These are phyloP conservation scores for Coracias cyanogaster DNA, from an alignment of 2,797 vertebrate species.

Conservation along the genomic window DNA sequence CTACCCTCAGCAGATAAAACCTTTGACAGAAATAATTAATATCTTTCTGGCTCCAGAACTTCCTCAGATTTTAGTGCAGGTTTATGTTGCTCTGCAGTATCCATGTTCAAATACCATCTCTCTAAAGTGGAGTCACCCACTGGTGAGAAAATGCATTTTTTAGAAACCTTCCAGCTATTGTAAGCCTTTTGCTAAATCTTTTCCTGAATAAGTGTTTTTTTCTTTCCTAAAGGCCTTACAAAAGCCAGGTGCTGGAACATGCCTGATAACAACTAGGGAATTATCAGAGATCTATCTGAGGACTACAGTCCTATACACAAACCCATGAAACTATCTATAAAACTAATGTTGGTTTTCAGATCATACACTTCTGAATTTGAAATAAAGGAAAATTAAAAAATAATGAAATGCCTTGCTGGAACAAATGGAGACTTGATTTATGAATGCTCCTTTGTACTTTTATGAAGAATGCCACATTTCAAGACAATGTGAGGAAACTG, in stretches of 20 bases:
- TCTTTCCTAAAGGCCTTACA: neutral
- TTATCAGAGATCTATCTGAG: neutral
- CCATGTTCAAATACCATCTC: neutral
- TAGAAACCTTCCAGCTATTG: neutral
- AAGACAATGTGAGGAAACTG: neutral
- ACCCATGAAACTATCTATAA: neutral
- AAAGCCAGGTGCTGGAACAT: neutral
- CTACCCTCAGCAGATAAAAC: neutral
- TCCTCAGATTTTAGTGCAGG: neutral
- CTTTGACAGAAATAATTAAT: neutral
- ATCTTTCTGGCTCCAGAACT: neutral
- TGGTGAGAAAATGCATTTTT: neutral
- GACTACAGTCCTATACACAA: neutral
- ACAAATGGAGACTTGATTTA: neutral
- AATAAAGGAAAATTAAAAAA: neutral
- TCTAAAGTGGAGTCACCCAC: neutral
- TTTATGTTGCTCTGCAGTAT: neutral
- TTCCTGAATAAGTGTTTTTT: neutral
- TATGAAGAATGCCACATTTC: neutral
- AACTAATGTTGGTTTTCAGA: neutral
- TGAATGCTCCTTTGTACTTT: neutral
- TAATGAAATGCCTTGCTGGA: neutral
- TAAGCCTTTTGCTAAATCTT: neutral
- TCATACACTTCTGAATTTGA: neutral
- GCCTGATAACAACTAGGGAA: neutral